These are phyloP conservation scores for Caenorhabditis sp. DNA, from an alignment of 2,888 invertebrate genomes.

Conservation along the genomic window DNA sequence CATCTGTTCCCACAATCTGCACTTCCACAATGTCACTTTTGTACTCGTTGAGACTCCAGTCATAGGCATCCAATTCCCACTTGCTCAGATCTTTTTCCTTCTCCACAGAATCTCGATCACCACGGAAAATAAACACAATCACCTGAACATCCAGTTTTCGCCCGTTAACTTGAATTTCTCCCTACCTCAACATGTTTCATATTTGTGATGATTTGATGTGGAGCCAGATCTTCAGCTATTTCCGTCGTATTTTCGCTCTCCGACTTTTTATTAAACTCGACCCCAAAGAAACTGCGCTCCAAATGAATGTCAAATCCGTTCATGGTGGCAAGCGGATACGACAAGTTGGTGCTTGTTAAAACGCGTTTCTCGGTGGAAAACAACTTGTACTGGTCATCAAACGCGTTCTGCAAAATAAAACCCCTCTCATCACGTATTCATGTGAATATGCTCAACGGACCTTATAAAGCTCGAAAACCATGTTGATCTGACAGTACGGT, in stretches of 20 bases:
- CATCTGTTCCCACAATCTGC: slow-evolving; percentile 76
- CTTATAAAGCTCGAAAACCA: slow-evolving; percentile 73
- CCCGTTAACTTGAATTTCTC: neutral
- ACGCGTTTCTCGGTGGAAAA: slow-evolving; percentile 31
- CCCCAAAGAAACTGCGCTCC: slow-evolving; percentile 73
- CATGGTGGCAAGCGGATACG: slow-evolving; percentile 71
- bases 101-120: slow-evolving; percentile 68
- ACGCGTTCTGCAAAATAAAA: slow-evolving; percentile 54
- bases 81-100: slow-evolving; percentile 68
- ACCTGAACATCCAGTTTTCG: slow-evolving; percentile 48
- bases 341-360: slow-evolving; percentile 59
- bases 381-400: slow-evolving; percentile 57
- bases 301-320: slow-evolving; percentile 74
- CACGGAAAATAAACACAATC: slow-evolving; percentile 77
- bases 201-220: slow-evolving; percentile 68
- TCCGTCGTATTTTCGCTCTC: slow-evolving; percentile 53
- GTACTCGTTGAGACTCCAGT: slow-evolving; percentile 67
- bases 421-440: neutral
- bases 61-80: slow-evolving; percentile 75
- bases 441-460: slow-evolving; percentile 44
- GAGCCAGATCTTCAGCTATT: slow-evolving; percentile 30
- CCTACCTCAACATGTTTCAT: slow-evolving; percentile 73
- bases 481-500: slow-evolving; percentile 76
- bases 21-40: slow-evolving; percentile 66
- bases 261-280: slow-evolving; percentile 55